A percentile compares a stretch with the other conserved stretches of the same genome.
phyloP scores from a whole-genome alignment of 2,113 vertebrate species.

The Pelecanoides urinatrix region DNA sequence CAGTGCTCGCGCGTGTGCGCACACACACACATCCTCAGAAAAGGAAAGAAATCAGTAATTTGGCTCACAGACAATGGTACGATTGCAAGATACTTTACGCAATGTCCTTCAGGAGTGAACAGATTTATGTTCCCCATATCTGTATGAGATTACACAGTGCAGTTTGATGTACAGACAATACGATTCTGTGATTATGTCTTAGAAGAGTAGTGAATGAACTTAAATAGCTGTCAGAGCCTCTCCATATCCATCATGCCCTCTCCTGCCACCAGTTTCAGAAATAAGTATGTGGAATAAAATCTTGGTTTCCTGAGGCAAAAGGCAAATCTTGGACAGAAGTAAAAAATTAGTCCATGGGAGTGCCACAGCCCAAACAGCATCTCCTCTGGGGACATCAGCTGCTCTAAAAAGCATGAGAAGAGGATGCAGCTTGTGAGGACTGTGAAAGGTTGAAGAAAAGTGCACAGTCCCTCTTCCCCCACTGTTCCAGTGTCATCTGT shows the following conservation, averaged over 20 bases:
- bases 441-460: background rate
- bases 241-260: background rate
- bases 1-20: background rate
- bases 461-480: background rate
- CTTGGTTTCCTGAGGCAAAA: background rate
- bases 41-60: background rate
- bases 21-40: background rate
- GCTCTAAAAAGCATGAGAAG: background rate
- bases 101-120: background rate
- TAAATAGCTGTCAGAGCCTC: background rate
- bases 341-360: background rate
- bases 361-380: background rate
- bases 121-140: rapidly evolving
- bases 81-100: background rate
- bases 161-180: background rate
- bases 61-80: background rate
- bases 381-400: background rate
- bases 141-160: background rate
- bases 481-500: background rate
- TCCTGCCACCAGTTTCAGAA: background rate
- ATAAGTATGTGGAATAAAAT: background rate
- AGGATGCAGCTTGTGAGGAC: background rate
- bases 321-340: background rate
- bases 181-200: background rate
- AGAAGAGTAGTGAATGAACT: background rate